Evolutionary conservation across 2,888 invertebrate genomes (phyloP).

Genomic region (Coenonympha arcania): DNA sequence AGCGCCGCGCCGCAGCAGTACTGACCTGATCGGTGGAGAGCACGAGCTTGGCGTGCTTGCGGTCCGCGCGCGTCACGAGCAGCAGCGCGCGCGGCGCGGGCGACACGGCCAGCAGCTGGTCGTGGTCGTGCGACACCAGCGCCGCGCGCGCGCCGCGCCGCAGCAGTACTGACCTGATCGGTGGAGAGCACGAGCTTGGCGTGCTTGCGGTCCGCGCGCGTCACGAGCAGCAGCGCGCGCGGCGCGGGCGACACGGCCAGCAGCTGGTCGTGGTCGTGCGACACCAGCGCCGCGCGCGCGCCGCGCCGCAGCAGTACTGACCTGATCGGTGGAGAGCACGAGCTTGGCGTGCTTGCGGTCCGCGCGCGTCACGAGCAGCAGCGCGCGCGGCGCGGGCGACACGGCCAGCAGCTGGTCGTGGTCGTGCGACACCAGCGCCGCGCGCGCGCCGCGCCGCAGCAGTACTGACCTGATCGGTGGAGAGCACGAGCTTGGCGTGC

Average conservation of each 20-base stretch:
- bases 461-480: constrained; percentile 93
- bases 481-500: constrained; percentile 94
- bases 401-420: constrained; percentile 92
- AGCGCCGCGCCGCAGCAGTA: constrained; percentile 91
- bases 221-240: constrained; percentile 94
- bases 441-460: constrained; percentile 89
- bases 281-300: constrained; percentile 89
- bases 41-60: constrained; percentile 95
- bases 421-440: constrained; percentile 92
- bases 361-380: constrained; percentile 94
- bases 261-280: constrained; percentile 92
- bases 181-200: constrained; percentile 95
- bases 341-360: constrained; percentile 95
- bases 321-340: constrained; percentile 91
- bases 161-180: constrained; percentile 85
- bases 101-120: constrained; percentile 90
- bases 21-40: constrained; percentile 92
- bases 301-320: constrained; percentile 91
- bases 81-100: constrained; percentile 93
- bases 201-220: constrained; percentile 91
- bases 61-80: constrained; percentile 92
- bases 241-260: constrained; percentile 93
- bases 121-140: constrained; percentile 92
- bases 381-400: constrained; percentile 91
- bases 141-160: constrained; percentile 91